Conservation (phyloP, 2,797 vertebrate genomes). For the Lepus townsendii region DNA sequence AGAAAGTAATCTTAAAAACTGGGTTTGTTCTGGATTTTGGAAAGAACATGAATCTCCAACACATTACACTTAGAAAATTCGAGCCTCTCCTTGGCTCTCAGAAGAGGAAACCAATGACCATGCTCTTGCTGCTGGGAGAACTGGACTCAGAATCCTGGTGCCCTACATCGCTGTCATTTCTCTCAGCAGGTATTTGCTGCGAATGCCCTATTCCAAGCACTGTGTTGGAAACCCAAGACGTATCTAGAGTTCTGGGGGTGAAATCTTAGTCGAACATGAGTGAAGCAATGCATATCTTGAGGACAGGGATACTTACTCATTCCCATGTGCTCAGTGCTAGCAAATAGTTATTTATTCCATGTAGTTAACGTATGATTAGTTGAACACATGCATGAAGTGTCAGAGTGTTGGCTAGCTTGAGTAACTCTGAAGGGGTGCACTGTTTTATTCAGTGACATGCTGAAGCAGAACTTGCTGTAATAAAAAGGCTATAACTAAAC, state of each 20-base stretch:
- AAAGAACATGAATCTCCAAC: constrained; percentile 12
- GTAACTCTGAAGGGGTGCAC: background rate
- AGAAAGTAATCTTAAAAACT: constrained; percentile 47
- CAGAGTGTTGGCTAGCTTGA: constrained; percentile 4
- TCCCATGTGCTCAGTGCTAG: background rate
- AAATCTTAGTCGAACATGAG: background rate
- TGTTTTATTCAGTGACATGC: background rate
- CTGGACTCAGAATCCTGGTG: background rate
- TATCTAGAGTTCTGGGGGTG: background rate
- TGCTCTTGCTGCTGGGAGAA: constrained; percentile 37
- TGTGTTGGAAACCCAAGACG: constrained; percentile 6
- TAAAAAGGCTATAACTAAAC: constrained; percentile 15
- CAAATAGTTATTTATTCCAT: background rate
- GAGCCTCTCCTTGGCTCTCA: background rate
- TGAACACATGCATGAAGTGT: background rate
- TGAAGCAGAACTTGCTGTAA: background rate
- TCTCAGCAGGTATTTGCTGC: constrained; percentile 51
- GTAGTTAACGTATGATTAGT: background rate
- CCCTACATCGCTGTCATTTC: constrained; percentile 16
- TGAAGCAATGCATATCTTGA: background rate
- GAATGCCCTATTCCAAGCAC: background rate
- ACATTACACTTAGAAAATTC: background rate
- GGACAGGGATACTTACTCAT: background rate
- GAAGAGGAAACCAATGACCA: constrained; percentile 13
- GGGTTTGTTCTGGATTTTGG: constrained; percentile 42